Evolutionary conservation across 1,140 invertebrate species (phyloP).

Genomic region (Aphidius gifuensis): DNA sequence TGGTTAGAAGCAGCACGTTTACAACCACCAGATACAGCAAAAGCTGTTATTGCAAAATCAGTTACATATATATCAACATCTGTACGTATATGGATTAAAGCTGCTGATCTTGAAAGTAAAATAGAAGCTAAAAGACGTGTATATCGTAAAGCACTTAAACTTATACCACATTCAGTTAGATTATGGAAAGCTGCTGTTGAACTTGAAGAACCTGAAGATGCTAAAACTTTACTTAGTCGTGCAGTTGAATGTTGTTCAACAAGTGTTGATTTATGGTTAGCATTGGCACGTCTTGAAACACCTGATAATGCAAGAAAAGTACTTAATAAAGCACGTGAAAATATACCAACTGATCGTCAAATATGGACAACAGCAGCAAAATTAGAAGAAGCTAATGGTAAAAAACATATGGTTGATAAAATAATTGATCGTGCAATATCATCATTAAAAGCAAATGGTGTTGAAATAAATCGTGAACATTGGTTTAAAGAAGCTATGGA

Average conservation of each 20-base stretch:
- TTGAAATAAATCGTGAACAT: constrained; percentile 97
- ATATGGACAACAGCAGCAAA: constrained; percentile 98
- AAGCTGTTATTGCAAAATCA: constrained; percentile 88
- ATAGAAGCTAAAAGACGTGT: constrained; percentile 92
- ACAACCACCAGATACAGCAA: constrained; percentile 91
- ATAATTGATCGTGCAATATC: constrained; percentile 94
- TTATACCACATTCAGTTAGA: constrained; percentile 97
- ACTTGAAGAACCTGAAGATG: constrained; percentile 94
- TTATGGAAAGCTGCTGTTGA: constrained; percentile 99
- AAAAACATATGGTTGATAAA: constrained; percentile 93
- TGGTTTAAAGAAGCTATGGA: constrained; percentile 99
- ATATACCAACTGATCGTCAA: constrained; percentile 97
- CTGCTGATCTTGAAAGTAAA: constrained; percentile 94
- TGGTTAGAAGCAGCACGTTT: constrained; percentile 97
- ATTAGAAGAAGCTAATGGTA: constrained; percentile 95
- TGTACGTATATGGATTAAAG: constrained; percentile 97
- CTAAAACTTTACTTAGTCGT: constrained; percentile 88
- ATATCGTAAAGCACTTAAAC: constrained; percentile 91
- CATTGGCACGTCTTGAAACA: constrained; percentile 90
- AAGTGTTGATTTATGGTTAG: constrained; percentile 97
- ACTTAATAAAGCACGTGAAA: constrained; percentile 97
- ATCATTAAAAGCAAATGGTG: constrained; percentile 90
- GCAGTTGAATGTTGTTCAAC: constrained; percentile 98
- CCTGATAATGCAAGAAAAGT: constrained; percentile 98
- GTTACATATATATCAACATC: constrained; percentile 83